Base-by-base conservation (phyloP, 2,888 invertebrate species). In the Adelognathus sp. region DNA sequence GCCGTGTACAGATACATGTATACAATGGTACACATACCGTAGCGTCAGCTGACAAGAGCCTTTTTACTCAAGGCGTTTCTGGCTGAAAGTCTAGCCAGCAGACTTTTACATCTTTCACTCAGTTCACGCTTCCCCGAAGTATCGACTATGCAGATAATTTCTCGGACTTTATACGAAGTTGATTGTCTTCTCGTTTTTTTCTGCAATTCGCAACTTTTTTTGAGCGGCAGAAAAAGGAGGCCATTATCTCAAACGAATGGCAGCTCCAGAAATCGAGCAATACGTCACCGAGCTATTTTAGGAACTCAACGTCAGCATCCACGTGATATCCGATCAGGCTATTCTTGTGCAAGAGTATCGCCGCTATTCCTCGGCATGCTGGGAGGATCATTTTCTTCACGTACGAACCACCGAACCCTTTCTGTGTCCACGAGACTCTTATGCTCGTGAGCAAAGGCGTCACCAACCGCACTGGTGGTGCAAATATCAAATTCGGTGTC, bases 401-500 rank as follows among this genome's bases (percentile, higher is more conserved):
- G 86, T 99, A 99, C 92, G 93, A 92, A 83, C 95, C 96, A 4
- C 92, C 92, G 31, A 92, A 92, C 72, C 85, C 91, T 0, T 91
- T 92, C 4, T 91, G 91, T 69, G 92, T 94, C 0, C 92, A 93
- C 11, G 94, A 96, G 83, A 98, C 98, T 0, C 91, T 98, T 3
- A 94, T 97, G 93, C 91, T 98, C 56, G 97, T 98, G 58, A 98
- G 98, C 61, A 98, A 98, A 93, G 98, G 98, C 74, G 98, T 98
- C 72, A 96, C 96, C 81, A 96, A 96, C 89, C 96, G 96, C 91
- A 96, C 97, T 83, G 98, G 98, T 85, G 97, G 97, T 85, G 94
- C 94, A 88, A 96, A 96, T 92, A 94, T 96, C 87, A 98, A 98
- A 92, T 94, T 94, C 86, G 95, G 95, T 73, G 96, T 97, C 76